These are phyloP conservation scores for Jordanella pulchra DNA, from an alignment of 2,797 vertebrate species.

Conservation along the genomic window DNA sequence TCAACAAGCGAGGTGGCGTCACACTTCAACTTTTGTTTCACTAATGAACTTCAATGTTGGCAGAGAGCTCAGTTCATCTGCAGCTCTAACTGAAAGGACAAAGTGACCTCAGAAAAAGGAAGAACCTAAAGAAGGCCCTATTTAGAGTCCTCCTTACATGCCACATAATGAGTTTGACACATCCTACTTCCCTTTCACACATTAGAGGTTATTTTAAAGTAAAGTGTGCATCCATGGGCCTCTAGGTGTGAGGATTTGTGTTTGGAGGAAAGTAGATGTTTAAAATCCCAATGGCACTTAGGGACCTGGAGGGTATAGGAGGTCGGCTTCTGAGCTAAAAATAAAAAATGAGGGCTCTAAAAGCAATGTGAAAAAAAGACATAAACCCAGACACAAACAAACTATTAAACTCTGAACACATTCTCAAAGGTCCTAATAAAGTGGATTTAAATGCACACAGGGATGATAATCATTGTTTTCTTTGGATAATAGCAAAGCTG, in stretches of 20 bases:
- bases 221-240: conserved; percentile 43
- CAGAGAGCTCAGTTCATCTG: conserved; percentile 59
- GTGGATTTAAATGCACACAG: conserved; percentile 14
- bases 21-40: conserved; percentile 67
- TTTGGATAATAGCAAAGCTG: conserved; percentile 7
- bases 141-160: conserved; percentile 48
- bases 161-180: conserved; percentile 59
- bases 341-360: conserved; percentile 67
- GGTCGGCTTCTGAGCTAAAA: conserved; percentile 70
- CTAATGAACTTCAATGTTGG: conserved; percentile 67
- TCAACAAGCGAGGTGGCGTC: conserved; percentile 64
- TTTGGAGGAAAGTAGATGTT: conserved; percentile 48
- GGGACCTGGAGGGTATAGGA: conserved; percentile 55
- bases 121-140: conserved; percentile 47
- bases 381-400: conserved; percentile 54
- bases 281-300: conserved; percentile 59
- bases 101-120: conserved; percentile 59
- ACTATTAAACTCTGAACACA: conserved; percentile 37
- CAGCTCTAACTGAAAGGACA: conserved; percentile 60
- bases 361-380: conserved; percentile 57
- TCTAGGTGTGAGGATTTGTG: conserved; percentile 44
- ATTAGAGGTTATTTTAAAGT: conserved; percentile 56
- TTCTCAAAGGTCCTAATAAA: conserved; percentile 17
- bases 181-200: conserved; percentile 42
- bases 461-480: conserved; percentile 3